phyloP scores from a whole-genome alignment of 2,113 vertebrate species.

The Phyllostomus hastatus region DNA sequence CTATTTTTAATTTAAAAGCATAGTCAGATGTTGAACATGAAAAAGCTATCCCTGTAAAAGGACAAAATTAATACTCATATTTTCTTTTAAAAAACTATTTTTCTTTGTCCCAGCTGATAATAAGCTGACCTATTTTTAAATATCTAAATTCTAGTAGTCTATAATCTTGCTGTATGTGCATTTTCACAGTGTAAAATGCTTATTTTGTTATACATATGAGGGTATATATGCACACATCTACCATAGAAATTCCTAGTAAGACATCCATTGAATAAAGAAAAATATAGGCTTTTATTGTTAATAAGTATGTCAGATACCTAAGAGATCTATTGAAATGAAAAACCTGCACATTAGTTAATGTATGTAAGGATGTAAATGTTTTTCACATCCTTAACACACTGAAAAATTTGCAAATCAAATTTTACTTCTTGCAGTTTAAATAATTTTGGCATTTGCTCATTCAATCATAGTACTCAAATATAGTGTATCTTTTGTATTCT shows the following conservation, averaged over 20 bases:
- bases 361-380: neutral
- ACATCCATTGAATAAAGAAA: neutral
- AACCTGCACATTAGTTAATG: neutral
- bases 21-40: constrained; percentile 30
- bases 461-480: neutral
- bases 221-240: neutral
- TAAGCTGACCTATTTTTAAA: neutral
- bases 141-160: neutral
- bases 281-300: neutral
- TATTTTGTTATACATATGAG: neutral
- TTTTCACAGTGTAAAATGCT: neutral
- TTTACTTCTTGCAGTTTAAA: neutral
- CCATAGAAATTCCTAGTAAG: neutral
- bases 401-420: neutral
- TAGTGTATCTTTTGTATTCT: neutral
- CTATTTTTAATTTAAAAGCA: constrained; percentile 61
- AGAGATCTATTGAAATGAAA: neutral
- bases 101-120: neutral
- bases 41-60: neutral
- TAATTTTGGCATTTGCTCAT: neutral
- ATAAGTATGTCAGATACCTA: neutral
- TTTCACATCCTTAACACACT: neutral
- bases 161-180: neutral
- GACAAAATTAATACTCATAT: neutral
- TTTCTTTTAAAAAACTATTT: neutral